Base-by-base conservation (phyloP, 2,113 vertebrate species). In the Corydoras maculifer region DNA sequence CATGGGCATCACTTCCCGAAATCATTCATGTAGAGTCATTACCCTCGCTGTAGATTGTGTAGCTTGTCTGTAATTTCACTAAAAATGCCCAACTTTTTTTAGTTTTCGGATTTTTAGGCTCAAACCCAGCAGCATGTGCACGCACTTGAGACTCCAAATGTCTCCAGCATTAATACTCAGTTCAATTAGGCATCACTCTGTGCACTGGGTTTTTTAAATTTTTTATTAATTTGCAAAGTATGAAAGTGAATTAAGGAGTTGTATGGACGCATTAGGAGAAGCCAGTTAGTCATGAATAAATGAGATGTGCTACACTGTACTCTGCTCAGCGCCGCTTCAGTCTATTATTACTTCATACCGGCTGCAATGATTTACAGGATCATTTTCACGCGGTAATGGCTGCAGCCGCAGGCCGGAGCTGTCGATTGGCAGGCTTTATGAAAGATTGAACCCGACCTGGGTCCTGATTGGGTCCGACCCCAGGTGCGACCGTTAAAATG, bases 401-500 rank as follows among this genome's bases (percentile, higher is more conserved):
- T n/a, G 58, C 72, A 9, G 58, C 57, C 30, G 30, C 64, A 54
- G 43, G 57, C 60, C 57, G 14, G 64, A 43, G 4, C 72, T 61
- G 64, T 61, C 58, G 12, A 55, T 61, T 51, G 54, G 58, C 30
- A 59, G 62, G 62, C 70, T 30, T 59, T 72, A 50, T 72, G 62
- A 65, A 58, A 65, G 64, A 59, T 50, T 65, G 72, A 59, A 31
- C 58, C 43, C 31, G 67, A 18, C 51, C 25, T 29, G 69, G 30
- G 53, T 71, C 63, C 32, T 68, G 59, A 77, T 75, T 65, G 70
- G 68, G 63, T 60, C 25, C 59, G 50, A 67, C 60, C 25, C 49
- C 29, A 69, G 64, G 68, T 64, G 51, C 68, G 72, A 73, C 61
- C 60, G 57, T 77, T 66, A 51, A 58, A 48, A 31, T 35, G 25